Conservation (phyloP, 2,113 vertebrate species). For the Hippocampus comes region DNA sequence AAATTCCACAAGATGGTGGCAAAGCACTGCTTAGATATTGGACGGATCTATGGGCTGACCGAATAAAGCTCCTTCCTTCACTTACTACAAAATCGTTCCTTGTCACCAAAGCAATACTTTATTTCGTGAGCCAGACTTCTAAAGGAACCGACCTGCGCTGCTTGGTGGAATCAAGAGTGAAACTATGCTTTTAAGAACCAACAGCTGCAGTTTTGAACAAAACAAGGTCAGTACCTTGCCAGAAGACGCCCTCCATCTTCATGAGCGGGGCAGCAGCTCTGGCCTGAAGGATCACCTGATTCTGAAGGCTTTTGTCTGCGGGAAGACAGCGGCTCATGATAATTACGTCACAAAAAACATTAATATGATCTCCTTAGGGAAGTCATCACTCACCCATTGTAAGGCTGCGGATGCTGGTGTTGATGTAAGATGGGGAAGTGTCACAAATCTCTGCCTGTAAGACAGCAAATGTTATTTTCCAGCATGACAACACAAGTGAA, state of each 20-base stretch:
- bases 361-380: not conserved
- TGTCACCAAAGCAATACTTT: not conserved
- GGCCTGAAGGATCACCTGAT: constrained; percentile 82
- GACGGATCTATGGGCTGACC: too few relatives aligned
- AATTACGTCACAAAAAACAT: not conserved
- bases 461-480: not conserved
- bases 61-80: too few relatives aligned
- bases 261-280: constrained; percentile 66
- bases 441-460: constrained; percentile 80
- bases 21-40: too few relatives aligned
- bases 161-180: not conserved
- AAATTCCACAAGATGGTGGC: too few relatives aligned
- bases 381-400: constrained; percentile 77
- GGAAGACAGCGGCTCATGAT: not conserved
- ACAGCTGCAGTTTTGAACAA: not conserved
- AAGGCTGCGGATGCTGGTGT: constrained; percentile 70
- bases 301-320: constrained; percentile 81
- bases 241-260: constrained; percentile 77
- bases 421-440: constrained; percentile 78
- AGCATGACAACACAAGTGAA: not conserved
- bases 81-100: not conserved
- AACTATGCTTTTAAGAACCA: not conserved
- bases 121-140: not conserved
- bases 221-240: constrained; percentile 63
- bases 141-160: not conserved